Percentiles rank a stretch among this genome's conserved stretches.
phyloP scores from a whole-genome alignment of 2,888 invertebrate genomes.

The Gnatocerus cornutus region DNA sequence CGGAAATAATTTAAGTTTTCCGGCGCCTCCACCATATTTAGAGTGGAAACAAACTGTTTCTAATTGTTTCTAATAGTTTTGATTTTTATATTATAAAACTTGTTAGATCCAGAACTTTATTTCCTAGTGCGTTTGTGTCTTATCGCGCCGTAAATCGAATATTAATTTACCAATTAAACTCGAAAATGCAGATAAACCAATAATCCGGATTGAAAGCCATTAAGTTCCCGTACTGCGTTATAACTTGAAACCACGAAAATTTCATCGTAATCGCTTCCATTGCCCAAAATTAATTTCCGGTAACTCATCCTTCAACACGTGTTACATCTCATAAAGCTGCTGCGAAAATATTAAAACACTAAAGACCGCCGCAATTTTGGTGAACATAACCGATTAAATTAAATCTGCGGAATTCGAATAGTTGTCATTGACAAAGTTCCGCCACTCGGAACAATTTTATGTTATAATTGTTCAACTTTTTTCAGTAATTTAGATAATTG shows the following conservation, averaged over 20 bases:
- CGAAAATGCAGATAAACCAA: slow-evolving; percentile 46
- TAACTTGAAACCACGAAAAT: slow-evolving; percentile 20
- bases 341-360: slow-evolving; percentile 20
- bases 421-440: too few relatives aligned
- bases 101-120: too few relatives aligned
- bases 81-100: too few relatives aligned
- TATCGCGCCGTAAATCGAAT: slow-evolving; percentile 33
- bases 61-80: too few relatives aligned
- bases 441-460: too few relatives aligned
- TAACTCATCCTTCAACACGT: slow-evolving; percentile 39
- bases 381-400: too few relatives aligned
- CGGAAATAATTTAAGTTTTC: too few relatives aligned
- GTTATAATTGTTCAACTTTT: too few relatives aligned
- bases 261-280: slow-evolving; percentile 39
- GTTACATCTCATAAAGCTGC: slow-evolving; percentile 32
- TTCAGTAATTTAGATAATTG: too few relatives aligned
- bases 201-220: slow-evolving; percentile 44
- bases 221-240: slow-evolving; percentile 32
- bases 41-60: too few relatives aligned
- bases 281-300: slow-evolving; percentile 43
- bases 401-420: too few relatives aligned
- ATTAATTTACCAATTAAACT: slow-evolving; percentile 45
- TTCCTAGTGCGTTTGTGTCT: slow-evolving; percentile 15
- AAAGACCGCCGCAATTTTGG: background rate
- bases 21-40: too few relatives aligned